phyloP scores from a whole-genome alignment of 2,113 vertebrate genomes.

The Periophthalmus modestus region DNA sequence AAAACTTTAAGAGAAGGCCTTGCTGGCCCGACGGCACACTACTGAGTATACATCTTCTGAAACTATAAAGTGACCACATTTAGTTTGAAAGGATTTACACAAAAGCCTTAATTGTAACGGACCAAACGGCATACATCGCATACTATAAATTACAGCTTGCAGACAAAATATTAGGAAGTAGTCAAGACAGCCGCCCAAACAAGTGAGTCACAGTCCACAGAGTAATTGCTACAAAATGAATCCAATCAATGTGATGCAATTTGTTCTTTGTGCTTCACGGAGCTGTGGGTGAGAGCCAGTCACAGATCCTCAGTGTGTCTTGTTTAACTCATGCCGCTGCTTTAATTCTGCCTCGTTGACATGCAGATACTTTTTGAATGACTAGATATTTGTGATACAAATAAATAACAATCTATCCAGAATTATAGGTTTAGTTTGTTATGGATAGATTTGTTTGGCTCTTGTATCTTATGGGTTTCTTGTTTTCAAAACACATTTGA shows the following conservation, averaged over 20 bases:
- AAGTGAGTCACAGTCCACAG: background rate
- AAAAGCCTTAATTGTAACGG: background rate
- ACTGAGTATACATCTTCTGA: background rate
- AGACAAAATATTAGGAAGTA: constrained; percentile 9
- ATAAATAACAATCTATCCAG: background rate
- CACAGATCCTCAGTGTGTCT: background rate
- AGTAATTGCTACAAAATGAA: background rate
- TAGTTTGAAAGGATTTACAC: background rate
- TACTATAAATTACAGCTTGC: background rate
- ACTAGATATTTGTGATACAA: background rate
- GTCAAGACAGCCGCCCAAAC: constrained; percentile 1
- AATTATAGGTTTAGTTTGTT: background rate
- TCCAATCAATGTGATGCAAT: constrained; percentile 12
- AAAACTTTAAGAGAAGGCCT: too few species aligned
- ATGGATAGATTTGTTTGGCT: background rate
- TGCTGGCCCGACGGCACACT: too few species aligned
- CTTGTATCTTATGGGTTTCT: background rate
- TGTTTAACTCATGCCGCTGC: background rate
- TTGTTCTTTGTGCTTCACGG: background rate
- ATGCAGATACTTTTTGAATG: background rate
- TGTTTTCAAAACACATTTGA: background rate
- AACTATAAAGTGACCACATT: background rate
- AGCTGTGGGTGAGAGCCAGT: background rate
- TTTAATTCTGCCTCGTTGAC: background rate
- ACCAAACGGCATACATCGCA: background rate